Base-by-base conservation (phyloP, 2,797 vertebrate species). In the Neostethus bicornis region DNA sequence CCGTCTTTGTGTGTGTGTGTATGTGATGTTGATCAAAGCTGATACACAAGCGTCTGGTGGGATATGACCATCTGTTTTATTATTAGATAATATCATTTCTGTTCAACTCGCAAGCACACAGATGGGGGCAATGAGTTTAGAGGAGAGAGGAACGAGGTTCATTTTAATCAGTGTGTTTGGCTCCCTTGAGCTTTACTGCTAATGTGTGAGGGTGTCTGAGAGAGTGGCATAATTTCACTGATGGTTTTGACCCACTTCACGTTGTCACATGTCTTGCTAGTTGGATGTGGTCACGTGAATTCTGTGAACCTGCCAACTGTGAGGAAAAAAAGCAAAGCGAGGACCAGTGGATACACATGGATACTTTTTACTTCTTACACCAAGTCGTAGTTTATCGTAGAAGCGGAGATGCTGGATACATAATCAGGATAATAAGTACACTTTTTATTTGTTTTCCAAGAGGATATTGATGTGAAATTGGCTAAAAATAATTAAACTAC, bases 181-280 rank as follows among this genome's bases (percentile, higher is more conserved):
- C 42, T 87, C 81, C 71, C 74, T 23, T 50, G 74, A 83, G 79
- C 57, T 35, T 53, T n/a, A 58, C 61, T 26, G 46, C 62, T 56
- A 57, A 13, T 39, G 42, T 38, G 51, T 43, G 49, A 1, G 34
- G 41, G 49, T 32, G 59, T 66, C 23, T 13, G 44, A 35, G 52
- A 54, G 61, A 61, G 79, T 72, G 81, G 68, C 77, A 89, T 61
- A 20, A 80, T 81, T 85, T 80, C 61, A 5, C 70, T 69, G 77
- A 71, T 85, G 75, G 73, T 75, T 85, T 68, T 87, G 86, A 88
- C 86, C 86, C 81, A 90, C 37, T 87, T 89, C 55, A 28, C 62
- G 43, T 9, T 7, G 55, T 78, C 86, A 88, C 75, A 76, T 83
- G 80, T 80, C 62, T 50, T 28, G 17, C 34, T 63, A 64, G 68